phyloP scores from a whole-genome alignment of 2,797 vertebrate species.

The Gymnothorax javanicus region DNA sequence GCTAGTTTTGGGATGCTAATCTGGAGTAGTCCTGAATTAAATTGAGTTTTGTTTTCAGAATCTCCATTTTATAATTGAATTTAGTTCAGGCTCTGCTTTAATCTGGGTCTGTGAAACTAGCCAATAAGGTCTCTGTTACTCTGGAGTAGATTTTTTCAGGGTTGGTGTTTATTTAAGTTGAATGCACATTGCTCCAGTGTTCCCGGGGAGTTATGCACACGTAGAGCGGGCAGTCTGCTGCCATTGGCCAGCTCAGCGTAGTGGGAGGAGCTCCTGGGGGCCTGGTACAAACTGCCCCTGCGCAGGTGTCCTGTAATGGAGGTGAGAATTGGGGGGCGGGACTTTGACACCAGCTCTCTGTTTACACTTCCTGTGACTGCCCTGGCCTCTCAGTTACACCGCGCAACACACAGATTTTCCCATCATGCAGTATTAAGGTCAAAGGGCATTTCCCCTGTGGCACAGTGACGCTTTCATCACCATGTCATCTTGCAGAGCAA shows the following conservation, averaged over 20 bases:
- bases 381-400: constrained; percentile 62
- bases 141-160: neutral
- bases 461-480: neutral
- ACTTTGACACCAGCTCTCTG: constrained; percentile 78
- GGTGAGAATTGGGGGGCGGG: constrained; percentile 79
- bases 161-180: neutral
- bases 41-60: too few relatives aligned
- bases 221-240: constrained; percentile 59
- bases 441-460: constrained; percentile 48
- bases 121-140: neutral
- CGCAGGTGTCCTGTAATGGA: constrained; percentile 67
- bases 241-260: constrained; percentile 39
- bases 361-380: constrained; percentile 80
- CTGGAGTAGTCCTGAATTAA: too few relatives aligned
- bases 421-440: constrained; percentile 52
- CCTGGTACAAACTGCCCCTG: constrained; percentile 15
- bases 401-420: constrained; percentile 41
- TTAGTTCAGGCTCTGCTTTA: too few relatives aligned
- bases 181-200: constrained; percentile 40
- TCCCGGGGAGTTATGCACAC: constrained; percentile 33
- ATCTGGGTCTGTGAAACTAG: too few relatives aligned
- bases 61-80: too few relatives aligned
- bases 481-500: neutral
- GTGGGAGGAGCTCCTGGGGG: constrained; percentile 34
- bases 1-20: too few relatives aligned